Conservation (phyloP, 2,797 vertebrate species). For the Telmatherina bonti region DNA sequence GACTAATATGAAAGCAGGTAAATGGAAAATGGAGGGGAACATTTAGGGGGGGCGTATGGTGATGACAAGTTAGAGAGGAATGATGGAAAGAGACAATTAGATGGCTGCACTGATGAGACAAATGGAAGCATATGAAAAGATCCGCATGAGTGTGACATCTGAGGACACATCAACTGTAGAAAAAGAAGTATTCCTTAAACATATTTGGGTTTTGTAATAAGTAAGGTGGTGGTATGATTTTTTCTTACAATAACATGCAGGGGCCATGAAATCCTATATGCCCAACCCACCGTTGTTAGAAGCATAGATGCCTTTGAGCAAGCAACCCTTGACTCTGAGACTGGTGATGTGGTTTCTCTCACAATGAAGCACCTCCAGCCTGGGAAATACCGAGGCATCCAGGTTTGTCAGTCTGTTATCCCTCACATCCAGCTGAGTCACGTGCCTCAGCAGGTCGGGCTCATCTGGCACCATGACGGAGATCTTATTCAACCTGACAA, state of each 20-base stretch:
- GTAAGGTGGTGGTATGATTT: background rate
- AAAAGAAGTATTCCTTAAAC: background rate
- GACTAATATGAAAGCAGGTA: constrained; percentile 49
- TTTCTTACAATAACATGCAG: background rate
- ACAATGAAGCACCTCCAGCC: constrained; percentile 94
- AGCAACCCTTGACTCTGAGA: constrained; percentile 88
- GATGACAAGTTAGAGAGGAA: constrained; percentile 32
- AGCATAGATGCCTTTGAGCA: constrained; percentile 92
- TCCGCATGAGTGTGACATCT: background rate
- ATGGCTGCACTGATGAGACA: constrained; percentile 41
- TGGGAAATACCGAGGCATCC: constrained; percentile 89
- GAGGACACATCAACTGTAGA: constrained; percentile 9
- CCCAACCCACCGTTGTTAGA: constrained; percentile 89
- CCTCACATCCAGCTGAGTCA: constrained; percentile 94
- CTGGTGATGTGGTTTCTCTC: constrained; percentile 90
- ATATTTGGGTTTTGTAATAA: constrained; percentile 18
- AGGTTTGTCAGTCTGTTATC: constrained; percentile 91
- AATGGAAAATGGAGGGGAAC: constrained; percentile 44
- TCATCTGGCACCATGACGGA: constrained; percentile 86
- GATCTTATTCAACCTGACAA: constrained; percentile 91
- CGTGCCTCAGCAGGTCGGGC: constrained; percentile 90
- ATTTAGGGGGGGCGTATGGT: background rate
- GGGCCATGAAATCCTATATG: background rate
- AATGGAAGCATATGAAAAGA: constrained; percentile 13
- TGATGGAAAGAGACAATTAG: constrained; percentile 43